These are phyloP conservation scores for Gymnothorax reevesii DNA, from an alignment of 2,797 vertebrate genomes.

Conservation along the genomic window DNA sequence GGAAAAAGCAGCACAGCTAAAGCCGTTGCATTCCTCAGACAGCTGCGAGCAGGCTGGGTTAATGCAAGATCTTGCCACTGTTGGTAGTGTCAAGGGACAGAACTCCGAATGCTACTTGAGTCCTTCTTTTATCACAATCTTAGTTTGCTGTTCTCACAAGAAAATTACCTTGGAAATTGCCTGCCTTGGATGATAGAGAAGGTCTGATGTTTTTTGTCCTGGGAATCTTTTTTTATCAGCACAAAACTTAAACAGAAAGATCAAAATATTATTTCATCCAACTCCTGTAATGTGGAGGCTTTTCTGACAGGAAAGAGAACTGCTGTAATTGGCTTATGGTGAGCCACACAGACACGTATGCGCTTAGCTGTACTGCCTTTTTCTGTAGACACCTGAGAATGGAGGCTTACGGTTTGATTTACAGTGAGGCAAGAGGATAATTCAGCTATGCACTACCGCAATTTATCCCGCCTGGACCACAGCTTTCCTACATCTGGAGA, in stretches of 20 bases:
- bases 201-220: background rate
- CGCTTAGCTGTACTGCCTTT: background rate
- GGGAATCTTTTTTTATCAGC: background rate
- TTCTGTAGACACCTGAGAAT: background rate
- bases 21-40: background rate
- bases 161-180: constrained; percentile 1
- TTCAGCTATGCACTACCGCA: background rate
- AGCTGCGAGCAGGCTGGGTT: background rate
- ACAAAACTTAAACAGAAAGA: background rate
- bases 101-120: background rate
- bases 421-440: background rate
- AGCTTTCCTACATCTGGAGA: constrained; percentile 20
- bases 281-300: background rate
- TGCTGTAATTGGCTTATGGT: constrained; percentile 12
- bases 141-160: constrained; percentile 18
- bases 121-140: constrained; percentile 17
- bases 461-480: background rate
- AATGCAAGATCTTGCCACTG: background rate
- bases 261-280: constrained; percentile 5
- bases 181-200: constrained; percentile 10
- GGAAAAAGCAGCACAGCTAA: background rate
- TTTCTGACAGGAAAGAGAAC: constrained; percentile 5
- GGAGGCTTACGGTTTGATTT: constrained; percentile 20
- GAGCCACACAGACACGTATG: background rate
- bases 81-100: background rate